Conservation (phyloP, 2,888 invertebrate genomes). For the Oligia fasciuncula region DNA sequence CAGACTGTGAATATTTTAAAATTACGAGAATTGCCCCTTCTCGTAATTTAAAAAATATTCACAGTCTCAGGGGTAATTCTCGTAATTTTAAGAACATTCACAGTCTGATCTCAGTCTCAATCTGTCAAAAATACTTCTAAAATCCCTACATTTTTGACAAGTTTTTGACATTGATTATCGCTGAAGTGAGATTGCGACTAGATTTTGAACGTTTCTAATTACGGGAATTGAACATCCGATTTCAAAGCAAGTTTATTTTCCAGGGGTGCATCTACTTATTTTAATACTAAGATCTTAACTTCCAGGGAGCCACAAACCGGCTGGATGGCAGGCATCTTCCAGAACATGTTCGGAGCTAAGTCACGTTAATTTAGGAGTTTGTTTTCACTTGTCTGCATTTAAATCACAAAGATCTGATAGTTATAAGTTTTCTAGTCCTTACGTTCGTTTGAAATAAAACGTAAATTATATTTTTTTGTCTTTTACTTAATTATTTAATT, state of each 20-base stretch:
- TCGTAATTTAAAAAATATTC: too few relatives aligned
- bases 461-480: slow-evolving; percentile 33
- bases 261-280: neutral
- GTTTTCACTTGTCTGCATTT: slow-evolving; percentile 43
- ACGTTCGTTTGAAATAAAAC: slow-evolving; percentile 55
- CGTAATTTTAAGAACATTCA: too few relatives aligned
- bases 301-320: slow-evolving; percentile 83
- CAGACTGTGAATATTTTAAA: too few relatives aligned
- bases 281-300: slow-evolving; percentile 47
- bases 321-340: slow-evolving; percentile 80
- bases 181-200: too few relatives aligned
- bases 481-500: slow-evolving; percentile 9
- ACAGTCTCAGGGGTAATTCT: too few relatives aligned
- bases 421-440: slow-evolving; percentile 64
- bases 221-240: neutral
- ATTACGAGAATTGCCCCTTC: too few relatives aligned
- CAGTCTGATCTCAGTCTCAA: too few relatives aligned
- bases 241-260: neutral
- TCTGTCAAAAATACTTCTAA: too few relatives aligned
- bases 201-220: too few relatives aligned
- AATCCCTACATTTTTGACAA: too few relatives aligned
- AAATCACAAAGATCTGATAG: slow-evolving; percentile 67
- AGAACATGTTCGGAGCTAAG: slow-evolving; percentile 65
- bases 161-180: too few relatives aligned
- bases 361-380: slow-evolving; percentile 27